Evolutionary conservation across 1,140 invertebrate species (phyloP).

Genomic region (Pseudomyrmex flavicornis): DNA sequence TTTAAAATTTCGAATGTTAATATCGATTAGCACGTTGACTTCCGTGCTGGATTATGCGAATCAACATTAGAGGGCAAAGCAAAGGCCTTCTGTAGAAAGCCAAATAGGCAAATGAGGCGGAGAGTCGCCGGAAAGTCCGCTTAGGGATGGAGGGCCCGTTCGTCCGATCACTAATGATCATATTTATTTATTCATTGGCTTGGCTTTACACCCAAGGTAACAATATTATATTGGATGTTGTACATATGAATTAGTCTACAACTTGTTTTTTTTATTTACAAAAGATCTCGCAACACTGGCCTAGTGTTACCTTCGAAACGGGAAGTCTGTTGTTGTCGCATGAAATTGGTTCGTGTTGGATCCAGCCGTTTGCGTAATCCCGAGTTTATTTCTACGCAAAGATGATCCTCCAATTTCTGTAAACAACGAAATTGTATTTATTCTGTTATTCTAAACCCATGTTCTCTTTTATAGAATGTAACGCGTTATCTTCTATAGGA

Average conservation of each 20-base stretch:
- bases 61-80: background rate
- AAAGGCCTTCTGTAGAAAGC: background rate
- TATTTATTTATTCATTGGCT: conserved; percentile 27
- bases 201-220: conserved; percentile 3
- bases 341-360: too few relatives aligned
- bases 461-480: background rate
- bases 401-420: background rate
- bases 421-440: background rate
- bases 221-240: background rate
- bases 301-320: background rate
- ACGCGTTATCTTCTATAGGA: background rate
- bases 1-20: background rate
- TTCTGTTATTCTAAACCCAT: background rate
- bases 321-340: background rate
- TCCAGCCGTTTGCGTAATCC: too few relatives aligned
- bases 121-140: too few relatives aligned
- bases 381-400: background rate
- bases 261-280: conserved; percentile 7
- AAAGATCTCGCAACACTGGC: conserved; percentile 12
- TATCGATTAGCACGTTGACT: too few relatives aligned
- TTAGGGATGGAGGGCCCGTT: too few relatives aligned
- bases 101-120: too few relatives aligned
- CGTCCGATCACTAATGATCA: background rate
- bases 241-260: conserved; percentile 9
- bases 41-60: too few relatives aligned